Evolutionary conservation across 2,888 invertebrate genomes (phyloP), one percentile per base, ranked within the genome.

Genomic region (Branchellion lobata): DNA sequence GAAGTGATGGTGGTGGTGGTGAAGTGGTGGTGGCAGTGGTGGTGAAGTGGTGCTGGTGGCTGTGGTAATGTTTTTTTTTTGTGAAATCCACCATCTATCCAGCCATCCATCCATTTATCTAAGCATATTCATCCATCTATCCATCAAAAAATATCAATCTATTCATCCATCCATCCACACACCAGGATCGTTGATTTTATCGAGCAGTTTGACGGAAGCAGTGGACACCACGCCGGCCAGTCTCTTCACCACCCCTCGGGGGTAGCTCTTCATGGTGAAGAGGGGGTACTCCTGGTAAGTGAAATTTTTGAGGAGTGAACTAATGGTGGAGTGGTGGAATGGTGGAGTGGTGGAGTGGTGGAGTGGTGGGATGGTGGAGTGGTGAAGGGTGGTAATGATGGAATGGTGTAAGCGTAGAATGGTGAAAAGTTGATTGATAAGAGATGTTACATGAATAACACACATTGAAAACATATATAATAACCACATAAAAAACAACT

Each of bases 221-320:
- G 94, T 92, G 82, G 93, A 92, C 47, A 95, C 94, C 1, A 93
- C 91, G 24, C 93, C 96, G 81, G 93, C 96, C 83, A 96, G 90
- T 86, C 94, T 93, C 27, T 93, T 90, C 83, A 97, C 92, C 85
- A 96, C 95, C 18, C 94, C 95, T 0, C 92, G 89, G 5, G 96
- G 96, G 87, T 94, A 95, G 84, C 93, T 93, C 0, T 92, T 91
- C 87, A 97, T 92, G 0, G 97, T 97, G 78, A 98, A 90, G 87
- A 98, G 96, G 0, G 97, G 97, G 88, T 95, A 97, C 86, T 97
- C 97, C 88, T 87, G 83, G n/a, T n/a, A n/a, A n/a, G n/a, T 8
- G 83, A 82, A 57, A 47, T 34, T 73, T 29, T 31, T 3, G 27
- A n/a, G n/a, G 0, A 21, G 33, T 72, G 21, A 1, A 31, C 36